These are phyloP conservation scores for Diplodus sargus DNA, from an alignment of 2,797 vertebrate species.

Conservation along the genomic window DNA sequence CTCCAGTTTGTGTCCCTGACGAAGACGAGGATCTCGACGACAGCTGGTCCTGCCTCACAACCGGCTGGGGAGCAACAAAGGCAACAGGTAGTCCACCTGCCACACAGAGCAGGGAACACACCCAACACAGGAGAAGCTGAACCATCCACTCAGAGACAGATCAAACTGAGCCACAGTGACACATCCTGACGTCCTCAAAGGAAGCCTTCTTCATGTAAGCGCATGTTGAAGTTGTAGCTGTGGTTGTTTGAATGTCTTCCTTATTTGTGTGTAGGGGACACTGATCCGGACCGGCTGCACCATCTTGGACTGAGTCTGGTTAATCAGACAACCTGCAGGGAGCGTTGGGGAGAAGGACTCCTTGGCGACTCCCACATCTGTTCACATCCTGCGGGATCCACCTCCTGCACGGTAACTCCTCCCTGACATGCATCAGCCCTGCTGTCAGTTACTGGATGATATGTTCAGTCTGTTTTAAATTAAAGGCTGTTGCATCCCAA, in stretches of 20 bases:
- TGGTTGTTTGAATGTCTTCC: no score
- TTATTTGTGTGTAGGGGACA: constrained; percentile 25
- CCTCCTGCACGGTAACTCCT: constrained; percentile 78
- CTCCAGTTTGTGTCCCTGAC: constrained; percentile 74
- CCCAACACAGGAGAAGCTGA: background rate
- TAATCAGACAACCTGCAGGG: constrained; percentile 58
- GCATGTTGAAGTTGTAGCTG: background rate
- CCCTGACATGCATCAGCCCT: background rate
- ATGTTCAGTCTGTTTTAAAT: background rate
- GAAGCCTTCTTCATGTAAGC: no score
- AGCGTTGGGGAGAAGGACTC: constrained; percentile 65
- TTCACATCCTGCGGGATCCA: constrained; percentile 68
- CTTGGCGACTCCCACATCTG: constrained; percentile 68
- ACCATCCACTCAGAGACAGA: background rate
- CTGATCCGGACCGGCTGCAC: constrained; percentile 63
- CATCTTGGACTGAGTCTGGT: constrained; percentile 67
- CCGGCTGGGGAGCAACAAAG: constrained; percentile 74
- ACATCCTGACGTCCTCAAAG: background rate
- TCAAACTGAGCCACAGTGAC: background rate
- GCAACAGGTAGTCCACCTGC: constrained; percentile 49
- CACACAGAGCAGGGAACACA: background rate
- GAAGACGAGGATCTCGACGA: constrained; percentile 68
- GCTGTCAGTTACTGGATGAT: background rate
- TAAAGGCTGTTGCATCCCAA: background rate
- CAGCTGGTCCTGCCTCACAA: constrained; percentile 74